Conservation (phyloP, 2,113 vertebrate genomes). For the Pithys albifrons region DNA sequence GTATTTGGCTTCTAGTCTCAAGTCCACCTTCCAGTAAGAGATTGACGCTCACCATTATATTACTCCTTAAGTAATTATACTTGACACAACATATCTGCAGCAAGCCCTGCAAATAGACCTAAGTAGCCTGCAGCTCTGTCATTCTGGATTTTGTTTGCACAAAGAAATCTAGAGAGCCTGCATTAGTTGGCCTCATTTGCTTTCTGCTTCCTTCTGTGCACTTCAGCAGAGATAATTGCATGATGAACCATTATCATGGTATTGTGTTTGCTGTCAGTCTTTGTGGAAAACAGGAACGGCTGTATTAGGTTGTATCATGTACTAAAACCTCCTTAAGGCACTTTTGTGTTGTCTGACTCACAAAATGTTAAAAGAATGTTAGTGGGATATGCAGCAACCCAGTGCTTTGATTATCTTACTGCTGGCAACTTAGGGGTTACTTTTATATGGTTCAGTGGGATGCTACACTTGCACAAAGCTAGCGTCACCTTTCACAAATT, state of each 20-base stretch:
- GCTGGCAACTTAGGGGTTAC: not conserved
- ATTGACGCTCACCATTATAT: not conserved
- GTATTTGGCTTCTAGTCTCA: not conserved
- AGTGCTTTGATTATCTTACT: not conserved
- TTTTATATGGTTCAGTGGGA: not conserved
- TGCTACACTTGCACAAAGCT: not conserved
- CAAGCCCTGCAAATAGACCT: constrained; percentile 24
- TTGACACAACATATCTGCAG: not conserved
- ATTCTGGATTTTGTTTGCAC: constrained; percentile 59
- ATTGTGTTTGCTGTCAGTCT: constrained; percentile 40
- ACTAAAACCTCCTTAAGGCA: constrained; percentile 1
- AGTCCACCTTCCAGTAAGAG: not conserved
- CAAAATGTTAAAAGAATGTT: not conserved
- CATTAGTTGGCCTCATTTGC: constrained; percentile 48
- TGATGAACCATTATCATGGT: not conserved
- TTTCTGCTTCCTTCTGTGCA: constrained; percentile 53
- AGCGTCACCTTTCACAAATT: not conserved
- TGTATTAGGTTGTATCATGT: constrained; percentile 11
- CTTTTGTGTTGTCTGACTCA: not conserved
- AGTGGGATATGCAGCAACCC: not conserved
- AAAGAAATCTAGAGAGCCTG: constrained; percentile 17
- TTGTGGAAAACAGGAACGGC: constrained; percentile 33
- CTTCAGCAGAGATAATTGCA: constrained; percentile 42
- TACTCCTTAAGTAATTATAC: not conserved
- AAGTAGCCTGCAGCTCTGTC: constrained; percentile 60